Evolutionary conservation across 2,888 invertebrate species (phyloP).

Genomic region (Molorchus minor): DNA sequence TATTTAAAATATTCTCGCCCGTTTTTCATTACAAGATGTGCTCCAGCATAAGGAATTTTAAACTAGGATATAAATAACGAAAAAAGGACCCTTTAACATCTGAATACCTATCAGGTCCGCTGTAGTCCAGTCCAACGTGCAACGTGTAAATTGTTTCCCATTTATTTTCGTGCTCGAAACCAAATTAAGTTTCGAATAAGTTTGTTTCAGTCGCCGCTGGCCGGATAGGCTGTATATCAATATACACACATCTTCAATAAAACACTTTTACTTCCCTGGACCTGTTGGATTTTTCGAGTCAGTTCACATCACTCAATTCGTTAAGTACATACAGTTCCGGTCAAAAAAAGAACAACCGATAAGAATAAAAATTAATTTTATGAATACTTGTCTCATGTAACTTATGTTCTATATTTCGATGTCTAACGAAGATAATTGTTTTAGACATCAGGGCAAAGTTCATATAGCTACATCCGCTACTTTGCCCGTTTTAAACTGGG

Average conservation of each 20-base stretch:
- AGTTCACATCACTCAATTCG: too few relatives aligned
- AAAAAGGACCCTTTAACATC: conserved; percentile 31
- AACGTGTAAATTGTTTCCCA: conserved; percentile 51
- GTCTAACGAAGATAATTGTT: too few relatives aligned
- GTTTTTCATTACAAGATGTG: neutral
- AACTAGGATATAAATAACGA: conserved; percentile 40
- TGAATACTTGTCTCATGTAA: too few relatives aligned
- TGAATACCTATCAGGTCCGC: conserved; percentile 38
- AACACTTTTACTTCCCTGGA: conserved; percentile 29
- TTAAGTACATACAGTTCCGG: too few relatives aligned
- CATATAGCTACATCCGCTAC: too few relatives aligned
- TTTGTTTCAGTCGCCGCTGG: conserved; percentile 48
- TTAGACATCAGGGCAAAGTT: too few relatives aligned
- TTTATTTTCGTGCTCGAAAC: conserved; percentile 48
- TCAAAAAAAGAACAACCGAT: too few relatives aligned
- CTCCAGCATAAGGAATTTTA: conserved; percentile 39
- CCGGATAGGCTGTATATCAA: conserved; percentile 44
- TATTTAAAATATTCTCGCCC: conserved; percentile 6
- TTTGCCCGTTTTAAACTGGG: too few relatives aligned
- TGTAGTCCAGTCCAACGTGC: conserved; percentile 40
- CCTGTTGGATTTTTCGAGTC: too few relatives aligned
- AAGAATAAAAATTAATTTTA: too few relatives aligned
- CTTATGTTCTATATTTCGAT: too few relatives aligned
- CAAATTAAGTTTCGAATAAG: conserved; percentile 49
- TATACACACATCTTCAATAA: conserved; percentile 39